Conservation (phyloP, 2,113 vertebrate genomes). For the Craseonycteris thonglongyai region DNA sequence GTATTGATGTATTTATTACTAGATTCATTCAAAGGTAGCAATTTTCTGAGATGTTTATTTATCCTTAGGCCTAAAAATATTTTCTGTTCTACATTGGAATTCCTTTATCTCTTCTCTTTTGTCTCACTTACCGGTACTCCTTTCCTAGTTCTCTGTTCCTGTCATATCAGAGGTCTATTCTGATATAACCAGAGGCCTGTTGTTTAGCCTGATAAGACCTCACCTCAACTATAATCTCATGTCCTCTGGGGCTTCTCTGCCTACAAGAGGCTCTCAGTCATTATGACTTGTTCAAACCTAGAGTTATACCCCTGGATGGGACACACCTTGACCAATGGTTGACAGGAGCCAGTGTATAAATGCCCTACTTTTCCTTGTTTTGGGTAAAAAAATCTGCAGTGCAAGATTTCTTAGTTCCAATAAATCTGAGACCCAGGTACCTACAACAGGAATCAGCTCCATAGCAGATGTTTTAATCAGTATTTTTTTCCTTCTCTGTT, state of each 20-base stretch:
- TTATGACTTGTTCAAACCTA: background rate
- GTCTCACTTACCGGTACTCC: background rate
- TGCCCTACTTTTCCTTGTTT: background rate
- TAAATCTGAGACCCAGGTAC: background rate
- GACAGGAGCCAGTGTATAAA: background rate
- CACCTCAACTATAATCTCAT: background rate
- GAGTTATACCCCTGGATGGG: background rate
- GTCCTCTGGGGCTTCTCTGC: background rate
- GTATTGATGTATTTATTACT: background rate
- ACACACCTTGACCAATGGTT: background rate
- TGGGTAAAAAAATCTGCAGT: background rate
- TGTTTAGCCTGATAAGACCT: background rate
- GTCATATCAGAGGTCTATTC: background rate
- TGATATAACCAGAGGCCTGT: background rate
- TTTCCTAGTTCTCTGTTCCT: accelerated
- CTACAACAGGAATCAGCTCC: background rate
- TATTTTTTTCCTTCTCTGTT: background rate
- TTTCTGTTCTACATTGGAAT: background rate
- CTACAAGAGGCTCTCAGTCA: background rate
- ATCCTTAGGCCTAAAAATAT: background rate
- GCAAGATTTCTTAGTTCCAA: accelerated
- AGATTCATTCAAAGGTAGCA: background rate
- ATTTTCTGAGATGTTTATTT: background rate
- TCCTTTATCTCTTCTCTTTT: background rate
- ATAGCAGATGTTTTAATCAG: background rate